Evolutionary conservation across 2,888 invertebrate species (phyloP), one percentile per base, ranked within the genome.

Genomic region (Agrilus biguttatus): DNA sequence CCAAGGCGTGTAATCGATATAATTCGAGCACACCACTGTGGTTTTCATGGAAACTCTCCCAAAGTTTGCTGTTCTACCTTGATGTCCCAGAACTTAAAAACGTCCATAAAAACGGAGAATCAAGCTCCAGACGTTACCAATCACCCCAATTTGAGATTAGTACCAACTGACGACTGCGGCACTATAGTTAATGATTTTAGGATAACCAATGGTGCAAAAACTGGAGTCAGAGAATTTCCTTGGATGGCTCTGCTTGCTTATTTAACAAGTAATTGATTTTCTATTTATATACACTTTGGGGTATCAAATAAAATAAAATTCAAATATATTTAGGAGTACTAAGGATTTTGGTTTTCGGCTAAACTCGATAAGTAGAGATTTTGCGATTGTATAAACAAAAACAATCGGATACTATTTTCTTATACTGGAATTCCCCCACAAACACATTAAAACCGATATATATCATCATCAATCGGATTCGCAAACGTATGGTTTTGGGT

Each of bases 191-290:
- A 66, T 7, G 67, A 72, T 37, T 51, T 47, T 6, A 73, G 74
- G 52, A 74, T 85, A 38, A 65, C 73, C 33, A 72, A 73, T 3
- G 85, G 84, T 0, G 69, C 73, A 17, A 65, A 67, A 45, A 75
- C 83, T 0, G 61, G 59, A 1, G 58, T 80, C 2, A 72, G 68
- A 23, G 79, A 84, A 53, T 82, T 75, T 65, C 85, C 84, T 0
- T 86, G 84, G 84, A 79, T 85, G 81, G 81, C 77, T 1, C 62
- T 84, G 3, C 60, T 85, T 14, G 73, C 74, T 2, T 85, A 83
- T 48, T 49, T 57, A 14, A 59, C 56, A 33, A 52, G 61, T 47
- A 35, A 43, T 3, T 28, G 10, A 5, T 28, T 28, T 10, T 28
- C 10, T 2, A 28, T 28, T 28, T 10, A 23, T 23, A 23, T 6